Base-by-base conservation (phyloP, 2,113 vertebrate genomes). In the Cercopithecus mona region DNA sequence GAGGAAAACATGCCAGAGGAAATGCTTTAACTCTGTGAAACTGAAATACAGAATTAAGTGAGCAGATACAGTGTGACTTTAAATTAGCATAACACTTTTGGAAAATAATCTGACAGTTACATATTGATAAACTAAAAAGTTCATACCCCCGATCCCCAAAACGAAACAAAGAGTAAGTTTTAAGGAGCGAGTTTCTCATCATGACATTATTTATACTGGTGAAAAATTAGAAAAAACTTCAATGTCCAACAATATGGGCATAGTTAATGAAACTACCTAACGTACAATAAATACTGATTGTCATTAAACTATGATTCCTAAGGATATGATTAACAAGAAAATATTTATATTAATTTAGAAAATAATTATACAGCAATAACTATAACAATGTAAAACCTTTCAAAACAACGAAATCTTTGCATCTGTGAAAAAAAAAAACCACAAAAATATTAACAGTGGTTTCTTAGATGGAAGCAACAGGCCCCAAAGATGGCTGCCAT, bases 161-260 rank as follows among this genome's bases (percentile, higher is more conserved):
- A 88, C 40, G 17, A 93, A 83, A 66, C 38, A 59, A 89, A 93
- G 20, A 78, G 4, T 84, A 70, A 38, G 20, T 32, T 85, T 93
- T 72, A 88, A 45, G 73, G 13, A 38, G 2, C 32, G 30, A 50
- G 40, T 76, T 55, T 23, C 17, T 96, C 16, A 76, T 87, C 32
- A 55, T 20, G n/a, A 35, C 27, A 43, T 43, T 89, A 88, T 45
- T 48, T 55, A 55, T 89, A 73, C 55, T 89, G 17, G 59, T 55
- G 50, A 88, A 80, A 85, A 93, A 55, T 30, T 40, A 95, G 25
- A 95, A 92, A 82, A 40, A 88, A 79, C 52, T 81, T 68, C 94
- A 32, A 57, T 14, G 32, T 70, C 85, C 52, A 85, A 82, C 38
- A 93, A 85, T 2, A 52, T 38, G 13, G 32, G 14, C 32, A 76